These are phyloP conservation scores for Novumbra hubbsi DNA, from an alignment of 2,797 vertebrate species.

Conservation along the genomic window DNA sequence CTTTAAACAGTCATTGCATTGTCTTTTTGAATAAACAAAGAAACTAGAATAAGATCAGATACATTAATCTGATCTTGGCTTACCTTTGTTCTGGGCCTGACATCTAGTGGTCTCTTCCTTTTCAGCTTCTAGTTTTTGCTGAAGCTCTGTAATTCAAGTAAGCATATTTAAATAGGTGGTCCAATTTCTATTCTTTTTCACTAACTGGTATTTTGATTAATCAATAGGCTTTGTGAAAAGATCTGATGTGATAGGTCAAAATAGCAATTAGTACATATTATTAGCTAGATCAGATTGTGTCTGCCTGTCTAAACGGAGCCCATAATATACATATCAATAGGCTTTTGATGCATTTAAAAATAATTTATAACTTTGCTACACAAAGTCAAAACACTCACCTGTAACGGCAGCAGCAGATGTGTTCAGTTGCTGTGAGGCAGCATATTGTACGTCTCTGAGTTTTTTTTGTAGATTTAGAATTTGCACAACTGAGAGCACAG, in stretches of 20 bases:
- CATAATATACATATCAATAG: not conserved
- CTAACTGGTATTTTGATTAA: too few species aligned
- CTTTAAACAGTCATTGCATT: too few species aligned
- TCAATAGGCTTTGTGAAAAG: too few species aligned
- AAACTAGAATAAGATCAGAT: not conserved
- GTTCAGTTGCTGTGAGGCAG: not conserved
- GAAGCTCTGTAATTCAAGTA: constrained; percentile 33
- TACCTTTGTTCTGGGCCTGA: constrained; percentile 37
- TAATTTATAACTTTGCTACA: not conserved
- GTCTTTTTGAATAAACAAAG: too few species aligned
- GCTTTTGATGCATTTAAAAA: not conserved
- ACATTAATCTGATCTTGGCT: not conserved
- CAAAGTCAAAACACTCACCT: constrained; percentile 21
- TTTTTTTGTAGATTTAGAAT: constrained; percentile 29
- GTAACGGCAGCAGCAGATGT: constrained; percentile 2
- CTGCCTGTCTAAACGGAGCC: too few species aligned
- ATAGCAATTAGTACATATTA: too few species aligned
- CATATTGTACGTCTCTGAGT: constrained; percentile 22
- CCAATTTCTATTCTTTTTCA: too few species aligned
- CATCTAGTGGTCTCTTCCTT: not conserved
- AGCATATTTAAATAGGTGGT: too few species aligned
- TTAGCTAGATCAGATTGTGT: too few species aligned
- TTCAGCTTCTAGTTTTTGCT: constrained; percentile 21
- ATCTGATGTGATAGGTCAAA: too few species aligned
- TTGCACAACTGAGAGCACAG: constrained; percentile 34